These are phyloP conservation scores for Orientallactaga sibirica DNA, from an alignment of 2,797 vertebrate genomes.

Conservation along the genomic window DNA sequence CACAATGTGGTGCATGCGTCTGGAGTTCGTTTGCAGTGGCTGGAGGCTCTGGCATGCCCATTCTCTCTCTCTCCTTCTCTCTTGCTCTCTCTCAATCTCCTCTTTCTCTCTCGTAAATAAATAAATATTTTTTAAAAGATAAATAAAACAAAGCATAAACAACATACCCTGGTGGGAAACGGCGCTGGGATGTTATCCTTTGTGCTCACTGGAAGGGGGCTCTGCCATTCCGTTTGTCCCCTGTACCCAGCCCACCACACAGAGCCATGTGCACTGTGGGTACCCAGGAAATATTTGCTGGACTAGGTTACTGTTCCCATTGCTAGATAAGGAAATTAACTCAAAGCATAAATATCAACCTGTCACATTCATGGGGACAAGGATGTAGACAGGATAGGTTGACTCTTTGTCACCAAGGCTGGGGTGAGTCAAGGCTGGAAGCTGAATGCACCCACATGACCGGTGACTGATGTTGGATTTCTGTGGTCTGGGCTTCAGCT, in stretches of 20 bases:
- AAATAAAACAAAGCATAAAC: too few relatives aligned
- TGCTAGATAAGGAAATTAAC: not conserved
- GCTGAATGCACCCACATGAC: not conserved
- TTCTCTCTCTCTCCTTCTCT: too few relatives aligned
- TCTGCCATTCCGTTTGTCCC: fast-evolving
- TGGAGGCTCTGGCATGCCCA: too few relatives aligned
- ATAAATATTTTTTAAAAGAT: too few relatives aligned
- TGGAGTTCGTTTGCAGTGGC: too few relatives aligned
- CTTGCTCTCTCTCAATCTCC: too few relatives aligned
- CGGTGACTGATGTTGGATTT: not conserved
- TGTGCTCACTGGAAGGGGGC: too few relatives aligned
- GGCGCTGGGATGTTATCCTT: too few relatives aligned
- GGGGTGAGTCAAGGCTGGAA: not conserved
- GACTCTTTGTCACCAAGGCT: not conserved
- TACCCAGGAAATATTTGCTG: not conserved
- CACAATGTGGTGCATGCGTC: too few relatives aligned
- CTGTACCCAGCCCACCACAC: fast-evolving
- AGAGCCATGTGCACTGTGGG: fast-evolving
- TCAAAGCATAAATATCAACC: fast-evolving
- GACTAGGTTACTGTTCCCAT: fast-evolving
- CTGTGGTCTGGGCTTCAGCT: not conserved
- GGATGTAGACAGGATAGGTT: not conserved
- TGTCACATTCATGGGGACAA: fast-evolving
- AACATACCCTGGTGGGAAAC: too few relatives aligned
- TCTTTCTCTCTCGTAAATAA: too few relatives aligned